A percentile compares a stretch with the other conserved stretches of the same genome.
These are phyloP conservation scores for Mactromeris polynyma DNA, from an alignment of 2,888 invertebrate species.

Conservation along the genomic window DNA sequence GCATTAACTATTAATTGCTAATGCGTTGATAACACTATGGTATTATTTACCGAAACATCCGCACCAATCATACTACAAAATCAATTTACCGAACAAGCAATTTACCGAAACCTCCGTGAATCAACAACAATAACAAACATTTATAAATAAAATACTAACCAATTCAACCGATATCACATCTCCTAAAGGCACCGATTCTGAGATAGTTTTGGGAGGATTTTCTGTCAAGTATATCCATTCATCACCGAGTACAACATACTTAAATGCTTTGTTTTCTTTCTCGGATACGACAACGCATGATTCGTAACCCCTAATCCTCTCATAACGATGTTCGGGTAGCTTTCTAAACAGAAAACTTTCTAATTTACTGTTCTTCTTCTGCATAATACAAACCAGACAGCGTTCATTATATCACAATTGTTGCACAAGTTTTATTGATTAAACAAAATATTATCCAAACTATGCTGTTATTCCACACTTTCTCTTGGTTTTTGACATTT, in stretches of 20 bases:
- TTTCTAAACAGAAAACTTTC: slow-evolving; percentile 85
- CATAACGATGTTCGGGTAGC: slow-evolving; percentile 83
- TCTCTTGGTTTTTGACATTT: slow-evolving; percentile 21
- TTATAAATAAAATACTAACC: slow-evolving; percentile 77
- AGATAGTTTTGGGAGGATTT: slow-evolving; percentile 85
- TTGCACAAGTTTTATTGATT: background rate
- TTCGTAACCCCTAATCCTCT: slow-evolving; percentile 85
- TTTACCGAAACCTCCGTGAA: too few species aligned
- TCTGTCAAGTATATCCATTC: slow-evolving; percentile 86
- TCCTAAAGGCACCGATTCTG: slow-evolving; percentile 80
- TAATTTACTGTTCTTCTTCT: slow-evolving; percentile 85
- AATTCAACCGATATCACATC: slow-evolving; percentile 84
- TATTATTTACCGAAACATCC: too few species aligned
- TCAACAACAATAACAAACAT: slow-evolving; percentile 3
- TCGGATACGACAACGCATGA: slow-evolving; percentile 86
- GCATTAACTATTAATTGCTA: too few species aligned
- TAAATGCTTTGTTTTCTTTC: slow-evolving; percentile 85
- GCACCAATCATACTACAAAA: too few species aligned
- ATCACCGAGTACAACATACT: slow-evolving; percentile 85
- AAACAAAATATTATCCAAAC: background rate
- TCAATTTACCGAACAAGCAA: too few species aligned
- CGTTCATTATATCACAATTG: background rate
- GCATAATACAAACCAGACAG: slow-evolving; percentile 62
- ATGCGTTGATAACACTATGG: too few species aligned
- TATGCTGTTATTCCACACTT: slow-evolving; percentile 17